phyloP scores from a whole-genome alignment of 2,797 vertebrate genomes.

The Ammospiza maritima region DNA sequence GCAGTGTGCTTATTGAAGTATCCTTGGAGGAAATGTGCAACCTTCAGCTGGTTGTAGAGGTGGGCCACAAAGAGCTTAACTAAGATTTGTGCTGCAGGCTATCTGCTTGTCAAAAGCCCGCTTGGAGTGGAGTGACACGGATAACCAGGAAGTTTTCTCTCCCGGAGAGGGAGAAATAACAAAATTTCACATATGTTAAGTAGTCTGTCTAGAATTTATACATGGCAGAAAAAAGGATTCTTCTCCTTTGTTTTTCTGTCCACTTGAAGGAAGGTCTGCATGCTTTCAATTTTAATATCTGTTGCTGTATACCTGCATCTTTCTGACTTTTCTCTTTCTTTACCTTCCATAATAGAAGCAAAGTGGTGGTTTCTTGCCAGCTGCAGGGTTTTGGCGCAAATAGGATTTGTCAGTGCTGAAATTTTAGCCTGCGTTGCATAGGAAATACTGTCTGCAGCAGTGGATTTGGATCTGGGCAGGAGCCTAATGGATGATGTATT shows the following conservation, averaged over 20 bases:
- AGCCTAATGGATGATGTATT: not conserved
- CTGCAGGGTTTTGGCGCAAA: not conserved
- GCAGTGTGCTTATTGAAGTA: not conserved
- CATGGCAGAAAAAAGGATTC: not conserved
- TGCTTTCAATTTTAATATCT: not conserved
- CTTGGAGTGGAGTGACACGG: not conserved
- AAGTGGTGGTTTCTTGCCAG: not conserved
- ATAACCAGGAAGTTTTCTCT: constrained; percentile 8
- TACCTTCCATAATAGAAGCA: not conserved
- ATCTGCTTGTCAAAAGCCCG: constrained; percentile 15
- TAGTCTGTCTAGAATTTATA: not conserved
- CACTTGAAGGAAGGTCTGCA: not conserved
- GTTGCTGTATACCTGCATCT: not conserved
- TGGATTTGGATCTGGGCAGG: not conserved
- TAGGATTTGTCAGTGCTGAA: not conserved
- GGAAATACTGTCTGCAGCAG: not conserved
- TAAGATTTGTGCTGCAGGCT: constrained; percentile 18
- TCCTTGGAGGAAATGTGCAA: constrained; percentile 11
- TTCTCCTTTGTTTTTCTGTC: not conserved
- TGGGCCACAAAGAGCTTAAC: not conserved
- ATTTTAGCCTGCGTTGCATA: not conserved
- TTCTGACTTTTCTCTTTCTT: not conserved
- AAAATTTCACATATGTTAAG: not conserved
- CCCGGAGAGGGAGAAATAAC: not conserved
- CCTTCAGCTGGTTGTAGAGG: not conserved